These are phyloP conservation scores for Nezara viridula DNA, from an alignment of 2,888 invertebrate species.

Conservation along the genomic window DNA sequence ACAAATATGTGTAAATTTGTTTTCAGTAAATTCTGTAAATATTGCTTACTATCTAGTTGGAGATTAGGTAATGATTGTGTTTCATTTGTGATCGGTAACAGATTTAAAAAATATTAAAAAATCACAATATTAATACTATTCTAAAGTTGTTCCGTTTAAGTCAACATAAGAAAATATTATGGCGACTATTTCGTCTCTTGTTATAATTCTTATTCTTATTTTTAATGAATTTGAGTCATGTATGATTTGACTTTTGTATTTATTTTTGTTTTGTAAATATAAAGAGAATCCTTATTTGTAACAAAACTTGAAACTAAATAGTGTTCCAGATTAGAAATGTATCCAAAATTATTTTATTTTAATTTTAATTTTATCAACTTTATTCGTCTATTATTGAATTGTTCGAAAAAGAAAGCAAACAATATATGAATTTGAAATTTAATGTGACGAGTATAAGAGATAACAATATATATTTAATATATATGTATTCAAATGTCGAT, in stretches of 20 bases:
- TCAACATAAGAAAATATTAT: not conserved
- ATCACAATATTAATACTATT: not conserved
- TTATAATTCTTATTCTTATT: not conserved
- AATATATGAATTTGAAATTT: constrained; percentile 12
- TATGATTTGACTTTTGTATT: constrained; percentile 21
- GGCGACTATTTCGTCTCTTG: constrained; percentile 10
- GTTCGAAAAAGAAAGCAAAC: not conserved
- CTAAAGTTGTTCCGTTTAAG: not conserved
- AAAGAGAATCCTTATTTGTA: constrained; percentile 14
- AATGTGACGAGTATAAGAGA: constrained; percentile 5
- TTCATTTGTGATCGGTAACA: constrained; percentile 8
- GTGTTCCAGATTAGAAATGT: constrained; percentile 3
- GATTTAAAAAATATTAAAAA: not conserved
- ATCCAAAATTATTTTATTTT: not conserved
- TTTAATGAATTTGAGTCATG: not conserved
- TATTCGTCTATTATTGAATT: not conserved
- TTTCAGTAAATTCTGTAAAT: constrained; percentile 34
- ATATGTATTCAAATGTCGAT: constrained; percentile 11
- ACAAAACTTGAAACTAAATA: not conserved
- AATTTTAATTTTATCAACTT: not conserved
- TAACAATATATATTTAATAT: constrained; percentile 33
- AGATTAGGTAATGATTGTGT: constrained; percentile 3
- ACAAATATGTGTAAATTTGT: constrained; percentile 21
- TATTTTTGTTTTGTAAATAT: constrained; percentile 42
- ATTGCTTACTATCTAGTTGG: constrained; percentile 10